phyloP scores from a whole-genome alignment of 2,113 vertebrate species.

The Diphyllodes magnificus region DNA sequence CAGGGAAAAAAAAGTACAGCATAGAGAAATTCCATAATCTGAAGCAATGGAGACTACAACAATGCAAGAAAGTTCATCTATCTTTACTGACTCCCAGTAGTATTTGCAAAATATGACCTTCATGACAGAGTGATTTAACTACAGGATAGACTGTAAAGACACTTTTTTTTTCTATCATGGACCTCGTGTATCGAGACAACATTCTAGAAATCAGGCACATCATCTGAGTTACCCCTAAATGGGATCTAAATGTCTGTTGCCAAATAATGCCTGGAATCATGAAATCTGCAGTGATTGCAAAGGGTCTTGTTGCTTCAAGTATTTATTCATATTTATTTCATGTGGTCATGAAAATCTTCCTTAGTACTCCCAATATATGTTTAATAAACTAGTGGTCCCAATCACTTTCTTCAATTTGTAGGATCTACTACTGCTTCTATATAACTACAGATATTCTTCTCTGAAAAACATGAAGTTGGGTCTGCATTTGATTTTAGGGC shows the following conservation, averaged over 20 bases:
- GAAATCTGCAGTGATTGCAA: neutral
- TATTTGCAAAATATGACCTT: conserved; percentile 8
- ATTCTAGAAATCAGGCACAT: neutral
- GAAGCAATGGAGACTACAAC: conserved; percentile 14
- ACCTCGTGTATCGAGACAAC: neutral
- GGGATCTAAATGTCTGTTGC: neutral
- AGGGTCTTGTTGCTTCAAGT: neutral
- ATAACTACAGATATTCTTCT: neutral
- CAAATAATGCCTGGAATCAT: neutral
- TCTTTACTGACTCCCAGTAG: conserved; percentile 15
- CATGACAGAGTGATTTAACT: neutral
- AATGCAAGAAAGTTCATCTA: conserved; percentile 8
- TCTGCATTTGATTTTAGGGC: neutral
- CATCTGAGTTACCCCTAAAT: neutral
- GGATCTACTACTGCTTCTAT: neutral
- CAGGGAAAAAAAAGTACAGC: neutral
- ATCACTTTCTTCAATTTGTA: neutral
- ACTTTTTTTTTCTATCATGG: neutral
- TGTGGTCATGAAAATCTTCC: neutral
- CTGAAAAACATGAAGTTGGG: neutral
- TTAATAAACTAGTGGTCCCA: neutral
- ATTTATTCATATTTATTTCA: neutral
- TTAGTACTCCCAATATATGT: accelerated
- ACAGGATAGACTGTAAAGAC: neutral
- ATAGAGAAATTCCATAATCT: conserved; percentile 50